Conservation (phyloP, 2,113 vertebrate genomes). For the Nothobranchius furzeri region DNA sequence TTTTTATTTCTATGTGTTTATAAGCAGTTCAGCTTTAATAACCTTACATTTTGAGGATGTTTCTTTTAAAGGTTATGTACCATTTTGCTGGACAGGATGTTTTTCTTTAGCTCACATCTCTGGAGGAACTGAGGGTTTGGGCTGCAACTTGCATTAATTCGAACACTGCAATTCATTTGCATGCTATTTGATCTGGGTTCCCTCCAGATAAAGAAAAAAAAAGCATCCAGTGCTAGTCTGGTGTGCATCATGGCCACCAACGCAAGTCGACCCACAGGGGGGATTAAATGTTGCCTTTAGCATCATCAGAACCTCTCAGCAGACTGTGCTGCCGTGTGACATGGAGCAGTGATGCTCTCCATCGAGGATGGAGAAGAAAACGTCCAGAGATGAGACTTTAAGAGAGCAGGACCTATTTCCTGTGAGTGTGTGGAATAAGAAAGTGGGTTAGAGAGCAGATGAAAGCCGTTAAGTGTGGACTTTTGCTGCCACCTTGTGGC, state of each 20-base stretch:
- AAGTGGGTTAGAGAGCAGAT: slow-evolving; percentile 7
- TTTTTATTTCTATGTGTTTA: neutral
- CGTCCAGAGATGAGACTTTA: slow-evolving; percentile 9
- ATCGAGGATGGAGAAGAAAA: neutral
- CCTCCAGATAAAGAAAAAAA: neutral
- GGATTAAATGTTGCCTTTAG: slow-evolving; percentile 9
- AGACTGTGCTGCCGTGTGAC: neutral
- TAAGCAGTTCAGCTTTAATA: slow-evolving; percentile 9
- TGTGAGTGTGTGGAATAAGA: slow-evolving; percentile 4
- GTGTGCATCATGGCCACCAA: neutral
- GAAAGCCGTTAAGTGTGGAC: neutral
- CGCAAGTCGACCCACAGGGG: slow-evolving; percentile 11
- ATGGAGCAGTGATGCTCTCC: slow-evolving; percentile 1
- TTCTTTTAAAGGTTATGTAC: neutral
- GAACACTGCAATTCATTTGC: slow-evolving; percentile 1
- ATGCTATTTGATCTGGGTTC: slow-evolving; percentile 1
- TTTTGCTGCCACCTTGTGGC: slow-evolving; percentile 59
- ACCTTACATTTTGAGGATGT: slow-evolving; percentile 1
- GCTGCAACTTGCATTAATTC: slow-evolving; percentile 5
- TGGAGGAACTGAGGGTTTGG: neutral
- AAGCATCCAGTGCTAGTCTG: neutral
- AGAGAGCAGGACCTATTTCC: slow-evolving; percentile 21
- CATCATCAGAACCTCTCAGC: neutral
- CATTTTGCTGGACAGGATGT: neutral
- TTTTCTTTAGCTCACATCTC: neutral